These are phyloP conservation scores for Epinephelus cyanopodus DNA, from an alignment of 2,113 vertebrate species.

Conservation along the genomic window DNA sequence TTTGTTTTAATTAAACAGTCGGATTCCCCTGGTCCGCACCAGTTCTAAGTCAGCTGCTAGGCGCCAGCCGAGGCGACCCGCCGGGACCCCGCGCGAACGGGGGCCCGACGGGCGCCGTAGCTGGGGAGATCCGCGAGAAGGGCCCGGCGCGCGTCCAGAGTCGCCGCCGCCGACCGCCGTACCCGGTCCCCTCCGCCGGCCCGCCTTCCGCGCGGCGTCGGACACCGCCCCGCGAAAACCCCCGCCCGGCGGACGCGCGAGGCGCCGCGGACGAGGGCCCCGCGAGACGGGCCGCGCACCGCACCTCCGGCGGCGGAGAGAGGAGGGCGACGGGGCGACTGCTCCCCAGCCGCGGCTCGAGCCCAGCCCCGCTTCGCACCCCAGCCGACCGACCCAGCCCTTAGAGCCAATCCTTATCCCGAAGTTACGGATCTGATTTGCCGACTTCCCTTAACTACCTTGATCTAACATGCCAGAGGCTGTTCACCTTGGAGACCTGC, in stretches of 20 bases:
- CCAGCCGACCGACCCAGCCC: constrained; percentile 5
- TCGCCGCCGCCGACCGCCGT: neutral
- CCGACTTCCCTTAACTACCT: constrained; percentile 6
- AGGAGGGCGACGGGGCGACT: constrained; percentile 17
- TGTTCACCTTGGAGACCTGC: too few species aligned
- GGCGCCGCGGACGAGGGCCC: too few species aligned
- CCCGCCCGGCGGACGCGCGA: too few species aligned
- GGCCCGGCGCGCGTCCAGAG: constrained; percentile 44
- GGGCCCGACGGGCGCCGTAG: too few species aligned
- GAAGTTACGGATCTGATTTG: constrained; percentile 20
- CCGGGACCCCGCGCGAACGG: too few species aligned
- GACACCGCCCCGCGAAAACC: too few species aligned
- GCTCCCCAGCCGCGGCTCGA: constrained; percentile 15
- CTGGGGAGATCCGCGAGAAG: constrained; percentile 48
- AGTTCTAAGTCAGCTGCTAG: too few species aligned
- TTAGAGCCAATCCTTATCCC: constrained; percentile 13
- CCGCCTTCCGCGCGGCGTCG: too few species aligned
- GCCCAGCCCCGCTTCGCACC: constrained; percentile 7
- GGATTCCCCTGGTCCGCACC: neutral
- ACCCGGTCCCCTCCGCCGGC: too few species aligned
- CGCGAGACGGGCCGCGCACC: neutral
- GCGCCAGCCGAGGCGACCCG: too few species aligned
- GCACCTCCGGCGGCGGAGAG: neutral
- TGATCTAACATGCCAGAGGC: constrained; percentile 14
- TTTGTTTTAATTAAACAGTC: too few species aligned